Base-by-base conservation (phyloP, 2,113 vertebrate species). In the Proterorhinus semilunaris region DNA sequence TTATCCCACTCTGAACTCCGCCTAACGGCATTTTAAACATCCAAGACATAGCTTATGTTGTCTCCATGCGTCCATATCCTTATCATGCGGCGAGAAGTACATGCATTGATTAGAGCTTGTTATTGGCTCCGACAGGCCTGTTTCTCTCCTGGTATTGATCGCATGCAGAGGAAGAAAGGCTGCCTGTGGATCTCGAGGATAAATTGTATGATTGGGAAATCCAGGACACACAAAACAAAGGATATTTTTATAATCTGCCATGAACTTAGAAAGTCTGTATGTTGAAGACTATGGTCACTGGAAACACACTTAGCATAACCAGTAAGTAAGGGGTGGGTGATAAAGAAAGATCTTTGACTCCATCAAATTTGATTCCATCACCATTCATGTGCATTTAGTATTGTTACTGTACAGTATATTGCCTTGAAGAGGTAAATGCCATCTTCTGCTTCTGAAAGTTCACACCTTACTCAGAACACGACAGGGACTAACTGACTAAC, bases 141-240 rank as follows among this genome's bases (percentile, higher is more conserved):
- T 61, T 45, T 61, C 58, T 8, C 42, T 55, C 53, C 53, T 55
- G 53, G 53, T 61, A 44, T 45, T 16, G 58, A 44, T 61, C 11
- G 0, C 42, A 61, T n/a, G 42, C 58, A 45, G 58, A 16, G 58
- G 42, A 61, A 16, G 15, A 61, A 61, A n/a, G 58, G 15, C 58
- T 44, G 12, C n/a, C 5, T 61, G 55, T 58, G 55, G 27, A 36
- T 42, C 6, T 6, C 1, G 15, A 42, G 13, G 58, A 15, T 5
- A 42, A 4, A 61, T 61, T 15, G 13, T 45, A 5, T n/a, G n/a
- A 10, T 27, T 27, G 17, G 21, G 53, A 16, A 55, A 27, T 21
- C 10, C 53, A 55, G 53, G 53, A 55, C 53, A 55, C 49, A 55
- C 17, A 6, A 9, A 55, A 21, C 11, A 10, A 7, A 10, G 12